phyloP scores from a whole-genome alignment of 2,888 invertebrate genomes.

The Vesta saturnalis region DNA sequence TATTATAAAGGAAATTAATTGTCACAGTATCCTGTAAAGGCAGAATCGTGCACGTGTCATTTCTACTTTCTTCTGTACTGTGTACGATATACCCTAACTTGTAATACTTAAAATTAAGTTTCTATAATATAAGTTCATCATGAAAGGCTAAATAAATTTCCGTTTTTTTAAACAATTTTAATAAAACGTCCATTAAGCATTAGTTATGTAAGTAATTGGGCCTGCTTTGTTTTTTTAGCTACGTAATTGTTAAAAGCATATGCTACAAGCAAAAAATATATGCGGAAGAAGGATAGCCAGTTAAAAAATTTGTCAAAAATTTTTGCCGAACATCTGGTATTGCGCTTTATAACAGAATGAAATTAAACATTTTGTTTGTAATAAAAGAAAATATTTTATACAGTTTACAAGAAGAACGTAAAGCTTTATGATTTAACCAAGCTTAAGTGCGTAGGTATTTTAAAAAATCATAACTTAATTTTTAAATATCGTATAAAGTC shows the following conservation, averaged over 20 bases:
- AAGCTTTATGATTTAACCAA: too few relatives aligned
- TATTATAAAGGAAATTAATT: conserved; percentile 37
- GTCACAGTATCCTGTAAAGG: conserved; percentile 22
- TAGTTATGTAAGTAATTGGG: not conserved
- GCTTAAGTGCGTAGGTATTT: too few relatives aligned
- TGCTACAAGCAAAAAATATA: too few relatives aligned
- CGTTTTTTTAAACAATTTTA: conserved; percentile 50
- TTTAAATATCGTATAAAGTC: too few relatives aligned
- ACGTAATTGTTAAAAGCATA: conserved; percentile 1
- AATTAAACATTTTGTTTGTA: not conserved
- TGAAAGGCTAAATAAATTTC: conserved; percentile 54
- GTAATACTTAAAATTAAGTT: conserved; percentile 35
- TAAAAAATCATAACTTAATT: too few relatives aligned
- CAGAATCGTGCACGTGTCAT: conserved; percentile 28
- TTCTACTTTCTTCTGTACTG: conserved; percentile 14
- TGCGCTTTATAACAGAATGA: not conserved
- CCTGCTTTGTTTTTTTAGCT: not conserved
- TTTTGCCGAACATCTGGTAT: conserved; percentile 1
- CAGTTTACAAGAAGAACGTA: not conserved
- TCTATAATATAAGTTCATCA: conserved; percentile 35
- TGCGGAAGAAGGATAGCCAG: conserved; percentile 1
- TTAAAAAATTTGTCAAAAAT: not conserved
- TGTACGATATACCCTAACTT: conserved; percentile 2
- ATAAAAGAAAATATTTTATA: not conserved
- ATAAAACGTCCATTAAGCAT: conserved; percentile 2